phyloP scores from a whole-genome alignment of 2,113 vertebrate genomes.

The Lagenorhynchus albirostris region DNA sequence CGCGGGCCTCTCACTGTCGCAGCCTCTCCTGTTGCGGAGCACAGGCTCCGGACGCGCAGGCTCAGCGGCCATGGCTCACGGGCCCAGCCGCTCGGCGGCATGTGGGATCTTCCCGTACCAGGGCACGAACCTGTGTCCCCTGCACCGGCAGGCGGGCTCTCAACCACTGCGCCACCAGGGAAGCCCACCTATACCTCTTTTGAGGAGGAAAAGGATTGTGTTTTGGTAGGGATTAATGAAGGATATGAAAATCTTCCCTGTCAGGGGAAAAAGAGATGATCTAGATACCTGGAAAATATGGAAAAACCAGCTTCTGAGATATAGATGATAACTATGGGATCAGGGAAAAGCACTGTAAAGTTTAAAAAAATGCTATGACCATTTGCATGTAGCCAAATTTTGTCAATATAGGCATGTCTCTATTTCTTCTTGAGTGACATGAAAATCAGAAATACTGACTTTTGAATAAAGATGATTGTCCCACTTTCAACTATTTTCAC shows the following conservation, averaged over 20 bases:
- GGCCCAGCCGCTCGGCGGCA: too few relatives aligned
- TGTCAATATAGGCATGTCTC: background rate
- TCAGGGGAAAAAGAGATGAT: background rate
- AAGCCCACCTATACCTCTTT: background rate
- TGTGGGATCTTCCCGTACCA: accelerated
- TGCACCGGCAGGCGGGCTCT: too few relatives aligned
- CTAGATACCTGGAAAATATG: background rate
- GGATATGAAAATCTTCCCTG: background rate
- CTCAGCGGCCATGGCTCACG: too few relatives aligned
- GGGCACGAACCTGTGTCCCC: too few relatives aligned
- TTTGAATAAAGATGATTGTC: background rate
- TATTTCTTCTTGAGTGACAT: background rate
- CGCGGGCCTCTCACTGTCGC: too few relatives aligned
- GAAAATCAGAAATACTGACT: background rate
- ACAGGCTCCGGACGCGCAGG: too few relatives aligned
- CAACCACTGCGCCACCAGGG: too few relatives aligned
- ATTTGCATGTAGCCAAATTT: background rate
- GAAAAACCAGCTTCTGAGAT: background rate
- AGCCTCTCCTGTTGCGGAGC: too few relatives aligned
- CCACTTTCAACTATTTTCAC: background rate
- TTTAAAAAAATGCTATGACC: background rate
- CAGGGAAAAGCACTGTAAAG: background rate
- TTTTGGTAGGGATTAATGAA: background rate
- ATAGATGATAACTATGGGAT: background rate
- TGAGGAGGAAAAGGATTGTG: background rate